phyloP scores from a whole-genome alignment of 2,888 invertebrate genomes.

The Epinotia bilunana region DNA sequence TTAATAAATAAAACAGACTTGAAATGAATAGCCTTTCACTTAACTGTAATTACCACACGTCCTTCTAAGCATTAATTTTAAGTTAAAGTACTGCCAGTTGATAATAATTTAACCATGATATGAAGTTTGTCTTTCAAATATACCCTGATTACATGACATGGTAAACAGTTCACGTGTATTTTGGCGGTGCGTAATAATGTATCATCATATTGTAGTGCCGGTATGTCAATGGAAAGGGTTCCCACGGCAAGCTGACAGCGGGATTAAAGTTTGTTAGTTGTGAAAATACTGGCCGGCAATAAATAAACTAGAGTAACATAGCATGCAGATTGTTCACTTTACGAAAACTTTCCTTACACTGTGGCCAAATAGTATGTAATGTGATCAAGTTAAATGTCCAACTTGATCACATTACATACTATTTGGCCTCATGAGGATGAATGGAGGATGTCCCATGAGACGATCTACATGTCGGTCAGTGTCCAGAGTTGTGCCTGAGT shows the following conservation, averaged over 20 bases:
- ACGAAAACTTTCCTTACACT: too few species aligned
- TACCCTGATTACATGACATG: slow-evolving; percentile 67
- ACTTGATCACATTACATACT: too few species aligned
- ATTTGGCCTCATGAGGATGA: too few species aligned
- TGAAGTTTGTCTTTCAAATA: slow-evolving; percentile 54
- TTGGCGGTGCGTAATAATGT: slow-evolving; percentile 71
- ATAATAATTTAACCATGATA: slow-evolving; percentile 14
- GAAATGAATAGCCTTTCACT: not conserved
- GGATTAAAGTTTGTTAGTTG: slow-evolving; percentile 32
- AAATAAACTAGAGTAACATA: not conserved
- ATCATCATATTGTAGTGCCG: slow-evolving; percentile 64
- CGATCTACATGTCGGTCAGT: too few species aligned
- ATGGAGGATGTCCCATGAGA: too few species aligned
- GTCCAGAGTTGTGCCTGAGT: too few species aligned
- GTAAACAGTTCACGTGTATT: slow-evolving; percentile 76
- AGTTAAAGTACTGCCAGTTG: slow-evolving; percentile 7
- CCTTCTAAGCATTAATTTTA: not conserved
- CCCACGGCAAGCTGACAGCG: slow-evolving; percentile 61
- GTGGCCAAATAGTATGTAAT: too few species aligned
- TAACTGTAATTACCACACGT: not conserved
- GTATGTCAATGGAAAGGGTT: slow-evolving; percentile 73
- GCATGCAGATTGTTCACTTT: too few species aligned
- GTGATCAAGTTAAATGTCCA: too few species aligned
- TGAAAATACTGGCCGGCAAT: slow-evolving; percentile 25
- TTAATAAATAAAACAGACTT: not conserved